Conservation (phyloP, 2,888 invertebrate species). For the Anoplius nigerrimus region DNA sequence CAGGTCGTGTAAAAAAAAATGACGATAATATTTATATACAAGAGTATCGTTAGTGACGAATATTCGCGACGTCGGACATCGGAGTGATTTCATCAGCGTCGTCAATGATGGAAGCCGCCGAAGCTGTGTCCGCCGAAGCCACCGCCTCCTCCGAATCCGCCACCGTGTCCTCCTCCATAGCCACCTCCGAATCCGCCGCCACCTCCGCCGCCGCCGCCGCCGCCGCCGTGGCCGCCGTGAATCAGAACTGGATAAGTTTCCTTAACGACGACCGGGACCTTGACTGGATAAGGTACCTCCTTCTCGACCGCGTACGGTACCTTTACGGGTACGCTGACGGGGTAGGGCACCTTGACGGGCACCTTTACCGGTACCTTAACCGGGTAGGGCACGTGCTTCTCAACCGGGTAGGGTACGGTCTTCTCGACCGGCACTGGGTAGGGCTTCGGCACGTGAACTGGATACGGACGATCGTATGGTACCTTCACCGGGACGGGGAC, state of each 20-base stretch:
- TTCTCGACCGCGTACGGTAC: conserved; percentile 61
- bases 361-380: conserved; percentile 65
- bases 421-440: conserved; percentile 67
- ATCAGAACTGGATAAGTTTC: conserved; percentile 64
- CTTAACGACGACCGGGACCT: conserved; percentile 57
- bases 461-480: conserved; percentile 64
- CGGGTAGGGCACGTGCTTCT: conserved; percentile 67
- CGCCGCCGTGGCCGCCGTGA: conserved; percentile 47
- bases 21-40: conserved; percentile 15
- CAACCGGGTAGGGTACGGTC: too few relatives aligned
- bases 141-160: conserved; percentile 23
- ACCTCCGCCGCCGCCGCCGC: conserved; percentile 43
- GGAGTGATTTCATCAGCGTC: conserved; percentile 10
- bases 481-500: conserved; percentile 65
- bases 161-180: conserved; percentile 36
- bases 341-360: conserved; percentile 64
- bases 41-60: conserved; percentile 10
- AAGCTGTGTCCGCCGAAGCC: conserved; percentile 1
- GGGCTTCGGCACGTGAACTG: conserved; percentile 60
- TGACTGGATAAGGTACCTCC: conserved; percentile 55
- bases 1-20: conserved; percentile 14
- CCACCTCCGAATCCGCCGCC: conserved; percentile 27
- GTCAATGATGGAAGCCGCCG: conserved; percentile 47
- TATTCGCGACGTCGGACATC: not conserved
- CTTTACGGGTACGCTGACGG: conserved; percentile 62